phyloP scores from a whole-genome alignment of 1,140 invertebrate genomes.

The Listronotus bonariensis region DNA sequence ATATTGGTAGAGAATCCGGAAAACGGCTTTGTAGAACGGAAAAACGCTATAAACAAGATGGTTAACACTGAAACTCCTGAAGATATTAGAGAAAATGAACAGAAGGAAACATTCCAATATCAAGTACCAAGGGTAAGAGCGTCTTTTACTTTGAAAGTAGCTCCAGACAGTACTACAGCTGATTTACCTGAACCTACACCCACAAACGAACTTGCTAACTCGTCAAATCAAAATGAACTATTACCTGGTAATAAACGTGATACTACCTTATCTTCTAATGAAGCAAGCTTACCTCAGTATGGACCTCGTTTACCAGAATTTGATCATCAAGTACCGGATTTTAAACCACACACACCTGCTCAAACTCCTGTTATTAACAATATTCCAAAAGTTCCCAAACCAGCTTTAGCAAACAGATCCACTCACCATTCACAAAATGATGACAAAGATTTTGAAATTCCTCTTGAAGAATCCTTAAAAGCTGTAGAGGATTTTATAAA shows the following conservation, averaged over 20 bases:
- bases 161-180: not conserved
- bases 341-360: constrained; percentile 12
- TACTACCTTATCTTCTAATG: not conserved
- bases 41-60: constrained; percentile 15
- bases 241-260: not conserved
- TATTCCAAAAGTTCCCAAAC: not conserved
- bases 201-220: not conserved
- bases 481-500: constrained; percentile 27
- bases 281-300: not conserved
- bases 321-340: constrained; percentile 2
- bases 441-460: constrained; percentile 33
- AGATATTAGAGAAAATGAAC: not conserved
- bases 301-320: too few species aligned
- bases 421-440: constrained; percentile 1
- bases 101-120: constrained; percentile 17
- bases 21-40: not conserved
- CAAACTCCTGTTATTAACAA: constrained; percentile 3
- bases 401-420: constrained; percentile 15
- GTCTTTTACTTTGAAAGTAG: constrained; percentile 19
- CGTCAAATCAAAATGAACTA: not conserved
- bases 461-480: constrained; percentile 22
- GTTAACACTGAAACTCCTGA: constrained; percentile 8
- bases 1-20: too few species aligned
- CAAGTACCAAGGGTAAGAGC: constrained; percentile 17
- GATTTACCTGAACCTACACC: constrained; percentile 1